phyloP scores from a whole-genome alignment of 2,888 invertebrate species.

The Xiphydria camelus region DNA sequence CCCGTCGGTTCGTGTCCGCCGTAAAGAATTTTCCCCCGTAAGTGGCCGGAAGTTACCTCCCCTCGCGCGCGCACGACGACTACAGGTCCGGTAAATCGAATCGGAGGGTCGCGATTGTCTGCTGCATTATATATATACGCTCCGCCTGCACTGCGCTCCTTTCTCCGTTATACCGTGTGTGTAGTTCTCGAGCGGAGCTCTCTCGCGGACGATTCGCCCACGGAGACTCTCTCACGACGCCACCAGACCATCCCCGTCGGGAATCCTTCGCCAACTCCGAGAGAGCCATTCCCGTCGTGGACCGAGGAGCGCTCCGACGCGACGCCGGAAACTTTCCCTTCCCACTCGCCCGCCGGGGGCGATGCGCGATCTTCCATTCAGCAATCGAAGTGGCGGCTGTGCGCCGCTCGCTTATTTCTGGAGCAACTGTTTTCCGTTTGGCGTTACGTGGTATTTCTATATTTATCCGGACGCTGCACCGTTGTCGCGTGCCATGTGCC shows the following conservation, averaged over 20 bases:
- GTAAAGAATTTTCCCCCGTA: too few relatives aligned
- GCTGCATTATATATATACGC: conserved; percentile 43
- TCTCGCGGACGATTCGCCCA: not conserved
- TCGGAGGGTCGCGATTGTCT: conserved; percentile 41
- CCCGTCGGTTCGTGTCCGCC: too few relatives aligned
- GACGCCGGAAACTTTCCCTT: too few relatives aligned
- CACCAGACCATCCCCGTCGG: not conserved
- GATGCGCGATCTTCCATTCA: too few relatives aligned
- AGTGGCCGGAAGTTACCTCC: too few relatives aligned
- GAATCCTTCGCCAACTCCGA: not conserved
- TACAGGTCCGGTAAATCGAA: conserved; percentile 37
- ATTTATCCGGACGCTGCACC: conserved; percentile 25
- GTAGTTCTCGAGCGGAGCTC: not conserved
- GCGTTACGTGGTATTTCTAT: conserved; percentile 21
- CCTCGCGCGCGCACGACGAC: too few relatives aligned
- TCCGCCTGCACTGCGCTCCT: conserved; percentile 18
- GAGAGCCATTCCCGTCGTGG: too few relatives aligned
- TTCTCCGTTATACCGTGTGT: not conserved
- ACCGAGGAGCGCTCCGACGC: too few relatives aligned
- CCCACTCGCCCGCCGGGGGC: too few relatives aligned
- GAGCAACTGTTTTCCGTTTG: conserved; percentile 10
- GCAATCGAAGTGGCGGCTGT: too few relatives aligned
- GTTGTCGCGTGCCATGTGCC: conserved; percentile 27
- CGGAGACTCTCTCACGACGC: not conserved
- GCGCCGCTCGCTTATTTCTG: conserved; percentile 8